A percentile compares a stretch with the other conserved stretches of the same genome.
These are phyloP conservation scores for Bergia puertoricense DNA, from an alignment of 92 coral and sea anemone genomes.

Conservation along the genomic window DNA sequence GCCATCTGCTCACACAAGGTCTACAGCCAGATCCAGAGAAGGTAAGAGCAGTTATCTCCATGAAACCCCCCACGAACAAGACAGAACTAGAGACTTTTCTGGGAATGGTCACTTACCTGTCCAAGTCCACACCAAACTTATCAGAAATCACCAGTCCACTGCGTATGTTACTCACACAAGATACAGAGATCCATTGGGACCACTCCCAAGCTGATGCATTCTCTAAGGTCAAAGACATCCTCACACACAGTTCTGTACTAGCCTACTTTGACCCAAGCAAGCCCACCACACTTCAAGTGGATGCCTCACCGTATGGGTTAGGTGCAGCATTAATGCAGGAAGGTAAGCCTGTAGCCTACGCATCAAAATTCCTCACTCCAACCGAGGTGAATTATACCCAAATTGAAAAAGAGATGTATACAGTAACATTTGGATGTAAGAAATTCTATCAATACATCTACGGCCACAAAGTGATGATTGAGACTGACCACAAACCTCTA, in stretches of 20 bases:
- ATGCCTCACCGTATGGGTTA: neutral
- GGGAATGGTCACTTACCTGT: constrained; percentile 8
- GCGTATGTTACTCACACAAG: neutral
- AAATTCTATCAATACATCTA: neutral
- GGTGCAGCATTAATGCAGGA: constrained; percentile 23
- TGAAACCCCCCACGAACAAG: constrained; percentile 21
- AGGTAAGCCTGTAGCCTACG: constrained; percentile 18
- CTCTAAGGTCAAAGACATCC: neutral
- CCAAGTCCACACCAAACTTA: constrained; percentile 1
- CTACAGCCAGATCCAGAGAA: constrained; percentile 25
- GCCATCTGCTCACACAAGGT: neutral
- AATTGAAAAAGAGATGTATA: constrained; percentile 15
- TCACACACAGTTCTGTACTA: neutral
- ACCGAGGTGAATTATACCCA: constrained; percentile 4
- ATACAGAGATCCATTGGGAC: neutral
- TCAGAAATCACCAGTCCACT: constrained; percentile 20
- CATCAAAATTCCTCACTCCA: constrained; percentile 21
- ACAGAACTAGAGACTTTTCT: neutral
- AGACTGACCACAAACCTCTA: neutral
- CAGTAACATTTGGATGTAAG: too few species aligned
- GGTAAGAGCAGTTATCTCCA: neutral
- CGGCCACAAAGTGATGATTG: neutral
- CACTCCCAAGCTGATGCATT: neutral
- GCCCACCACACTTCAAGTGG: neutral
- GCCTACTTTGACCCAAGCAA: neutral